A percentile compares a stretch with the other conserved stretches of the same genome.
phyloP scores from a whole-genome alignment of 2,797 vertebrate species.

The Peromyscus melanophrys region DNA sequence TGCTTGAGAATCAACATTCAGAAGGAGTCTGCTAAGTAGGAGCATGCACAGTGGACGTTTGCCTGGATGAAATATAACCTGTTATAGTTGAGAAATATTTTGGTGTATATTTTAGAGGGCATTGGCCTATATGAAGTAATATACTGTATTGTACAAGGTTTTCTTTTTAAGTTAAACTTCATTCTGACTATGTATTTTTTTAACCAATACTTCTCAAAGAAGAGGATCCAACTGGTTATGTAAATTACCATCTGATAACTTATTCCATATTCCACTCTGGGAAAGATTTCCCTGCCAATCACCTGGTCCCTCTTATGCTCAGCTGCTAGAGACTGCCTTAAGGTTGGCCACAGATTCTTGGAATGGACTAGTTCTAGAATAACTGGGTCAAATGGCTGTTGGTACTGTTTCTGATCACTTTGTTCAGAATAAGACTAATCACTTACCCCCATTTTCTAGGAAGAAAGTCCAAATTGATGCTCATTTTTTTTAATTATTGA shows the following conservation, averaged over 20 bases:
- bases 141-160: not conserved
- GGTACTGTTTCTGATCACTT: conserved; percentile 6
- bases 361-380: conserved; percentile 48
- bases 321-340: conserved; percentile 39
- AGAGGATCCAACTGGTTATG: conserved; percentile 46
- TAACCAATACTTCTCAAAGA: conserved; percentile 3
- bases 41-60: not conserved
- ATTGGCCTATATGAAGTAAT: not conserved
- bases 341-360: conserved; percentile 65
- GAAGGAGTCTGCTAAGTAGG: not conserved
- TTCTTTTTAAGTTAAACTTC: conserved; percentile 2
- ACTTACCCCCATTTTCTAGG: not conserved
- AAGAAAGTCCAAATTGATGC: not conserved
- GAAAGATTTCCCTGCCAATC: conserved; percentile 49
- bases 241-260: conserved; percentile 63
- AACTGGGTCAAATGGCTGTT: conserved; percentile 25
- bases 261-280: not conserved
- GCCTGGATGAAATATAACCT: not conserved
- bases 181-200: not conserved
- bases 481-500: not conserved
- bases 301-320: conserved; percentile 67
- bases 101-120: not conserved
- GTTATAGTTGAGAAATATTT: not conserved
- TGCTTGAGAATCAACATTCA: not conserved
- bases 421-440: not conserved